These are phyloP conservation scores for Lasioglossum morio DNA, from an alignment of 2,888 invertebrate species.

Conservation along the genomic window DNA sequence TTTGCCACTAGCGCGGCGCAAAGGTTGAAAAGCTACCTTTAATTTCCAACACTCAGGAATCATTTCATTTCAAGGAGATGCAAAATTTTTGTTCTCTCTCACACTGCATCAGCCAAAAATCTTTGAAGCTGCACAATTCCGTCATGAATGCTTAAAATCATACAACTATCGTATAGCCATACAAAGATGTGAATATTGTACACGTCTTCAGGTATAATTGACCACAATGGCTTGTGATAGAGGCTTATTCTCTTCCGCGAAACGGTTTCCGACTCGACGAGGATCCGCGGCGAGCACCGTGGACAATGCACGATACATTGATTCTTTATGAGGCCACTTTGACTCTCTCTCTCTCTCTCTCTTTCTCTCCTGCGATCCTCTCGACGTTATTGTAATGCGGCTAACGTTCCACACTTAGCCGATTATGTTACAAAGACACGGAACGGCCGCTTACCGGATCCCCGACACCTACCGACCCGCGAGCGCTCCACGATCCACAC, in stretches of 20 bases:
- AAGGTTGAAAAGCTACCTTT: too few species aligned
- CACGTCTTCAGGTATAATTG: background rate
- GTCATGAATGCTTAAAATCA: background rate
- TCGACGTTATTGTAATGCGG: conserved; percentile 50
- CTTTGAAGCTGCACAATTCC: background rate
- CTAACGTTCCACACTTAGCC: conserved; percentile 34
- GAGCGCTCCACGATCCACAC: conserved; percentile 49
- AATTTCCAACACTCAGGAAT: too few species aligned
- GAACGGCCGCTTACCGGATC: conserved; percentile 54
- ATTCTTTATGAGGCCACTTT: conserved; percentile 58
- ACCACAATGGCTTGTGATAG: background rate
- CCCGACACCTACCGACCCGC: conserved; percentile 67
- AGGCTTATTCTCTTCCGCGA: conserved; percentile 35
- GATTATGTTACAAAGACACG: conserved; percentile 68
- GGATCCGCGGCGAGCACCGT: conserved; percentile 23
- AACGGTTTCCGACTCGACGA: conserved; percentile 13
- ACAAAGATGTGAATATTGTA: background rate
- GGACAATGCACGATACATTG: conserved; percentile 59
- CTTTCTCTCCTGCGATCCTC: background rate
- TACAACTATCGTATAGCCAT: background rate
- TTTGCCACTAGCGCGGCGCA: too few species aligned
- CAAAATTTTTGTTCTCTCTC: background rate
- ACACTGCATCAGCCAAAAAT: background rate
- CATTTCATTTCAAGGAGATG: too few species aligned
- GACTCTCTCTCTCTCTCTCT: background rate